These are phyloP conservation scores for Manis pentadactyla DNA, from an alignment of 2,797 vertebrate genomes.

Conservation along the genomic window DNA sequence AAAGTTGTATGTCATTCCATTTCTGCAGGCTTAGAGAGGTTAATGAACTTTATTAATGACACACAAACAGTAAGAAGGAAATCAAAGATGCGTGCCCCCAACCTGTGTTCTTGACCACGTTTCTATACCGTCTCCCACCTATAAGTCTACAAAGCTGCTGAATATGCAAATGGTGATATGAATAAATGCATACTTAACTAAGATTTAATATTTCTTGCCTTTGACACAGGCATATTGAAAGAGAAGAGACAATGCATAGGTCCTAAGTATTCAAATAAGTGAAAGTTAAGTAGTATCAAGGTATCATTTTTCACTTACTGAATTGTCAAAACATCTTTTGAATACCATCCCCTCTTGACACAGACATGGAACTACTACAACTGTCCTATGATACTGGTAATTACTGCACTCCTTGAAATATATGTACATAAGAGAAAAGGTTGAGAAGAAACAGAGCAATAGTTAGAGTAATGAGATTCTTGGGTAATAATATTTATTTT, in stretches of 20 bases:
- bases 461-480: background rate
- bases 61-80: background rate
- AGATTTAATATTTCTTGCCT: background rate
- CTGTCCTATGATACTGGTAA: background rate
- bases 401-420: background rate
- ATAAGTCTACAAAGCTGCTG: background rate
- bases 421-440: background rate
- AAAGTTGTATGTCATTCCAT: background rate
- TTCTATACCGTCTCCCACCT: background rate
- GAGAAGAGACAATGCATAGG: background rate
- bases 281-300: background rate
- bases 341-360: background rate
- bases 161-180: background rate
- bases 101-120: too few relatives aligned
- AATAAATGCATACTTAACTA: background rate
- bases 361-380: background rate
- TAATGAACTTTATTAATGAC: background rate
- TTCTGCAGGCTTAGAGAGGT: background rate
- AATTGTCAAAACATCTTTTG: background rate
- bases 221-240: background rate
- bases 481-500: background rate
- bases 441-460: background rate
- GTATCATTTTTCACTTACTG: background rate
- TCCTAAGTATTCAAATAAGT: background rate
- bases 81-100: accelerated